Evolutionary conservation across 2,797 vertebrate genomes (phyloP), one percentile per base, ranked within the genome.

Genomic region (Melopsittacus undulatus): DNA sequence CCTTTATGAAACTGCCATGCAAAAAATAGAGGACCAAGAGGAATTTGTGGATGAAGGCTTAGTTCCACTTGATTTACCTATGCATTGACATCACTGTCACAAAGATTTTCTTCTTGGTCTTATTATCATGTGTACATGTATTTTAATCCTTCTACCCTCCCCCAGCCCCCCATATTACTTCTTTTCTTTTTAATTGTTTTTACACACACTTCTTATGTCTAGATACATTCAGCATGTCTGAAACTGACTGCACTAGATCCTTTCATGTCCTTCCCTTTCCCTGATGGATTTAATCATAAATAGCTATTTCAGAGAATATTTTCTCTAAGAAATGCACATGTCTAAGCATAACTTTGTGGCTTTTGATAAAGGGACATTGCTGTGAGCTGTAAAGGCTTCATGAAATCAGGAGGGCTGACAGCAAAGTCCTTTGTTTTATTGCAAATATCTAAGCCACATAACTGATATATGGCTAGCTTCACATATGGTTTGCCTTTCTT

Each of bases 401-500:
- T 61, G 85, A 90, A 90, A 92, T 94, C 91, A 82, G 56, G 38
- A 93, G 76, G 63, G 80, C 42, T 95, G 95, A 96, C 94, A 97
- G 92, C 83, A 92, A 90, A 84, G 95, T 84, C 92, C 74, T 95
- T 94, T 96, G 95, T 96, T 96, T 96, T 96, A 96, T 88, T 92
- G 77, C 85, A 95, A 96, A 96, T 95, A 93, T 95, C 94, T 94
- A 84, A 94, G 95, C 89, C 95, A 95, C 95, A 94, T 96, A 97
- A 94, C 85, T 94, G 96, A 96, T 97, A 94, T 96, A 94, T 94
- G 91, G 91, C 94, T 97, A 89, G 85, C 51, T 96, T 95, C 95
- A 95, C 95, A 96, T 96, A 95, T 97, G 96, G 96, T 80, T 95
- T 94, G 74, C 70, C 92, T 94, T 94, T 91, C 91, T 97, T 97